A percentile compares a stretch with the other conserved stretches of the same genome.
Evolutionary conservation across 2,888 invertebrate species (phyloP).

Genomic region (Spodoptera littoralis): DNA sequence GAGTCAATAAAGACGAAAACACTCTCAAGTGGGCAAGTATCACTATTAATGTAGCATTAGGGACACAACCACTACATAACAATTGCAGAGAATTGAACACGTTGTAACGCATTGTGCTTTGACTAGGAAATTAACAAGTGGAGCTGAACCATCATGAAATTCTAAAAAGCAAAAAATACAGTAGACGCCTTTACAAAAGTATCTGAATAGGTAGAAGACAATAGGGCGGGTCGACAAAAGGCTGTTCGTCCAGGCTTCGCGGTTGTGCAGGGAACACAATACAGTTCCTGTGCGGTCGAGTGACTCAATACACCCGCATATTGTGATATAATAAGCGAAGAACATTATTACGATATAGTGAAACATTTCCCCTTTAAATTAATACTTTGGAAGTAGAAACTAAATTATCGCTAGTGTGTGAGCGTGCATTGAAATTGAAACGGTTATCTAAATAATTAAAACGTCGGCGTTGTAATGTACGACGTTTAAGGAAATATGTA

Average conservation of each 20-base stretch:
- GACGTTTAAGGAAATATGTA: slow-evolving; percentile 48
- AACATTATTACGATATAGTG: slow-evolving; percentile 53
- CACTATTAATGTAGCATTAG: slow-evolving; percentile 78
- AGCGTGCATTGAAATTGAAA: slow-evolving; percentile 37
- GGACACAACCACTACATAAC: slow-evolving; percentile 63
- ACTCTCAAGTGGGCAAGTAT: slow-evolving; percentile 77
- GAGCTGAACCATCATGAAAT: slow-evolving; percentile 66
- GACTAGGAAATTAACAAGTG: slow-evolving; percentile 62
- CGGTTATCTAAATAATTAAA: slow-evolving; percentile 50
- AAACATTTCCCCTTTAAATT: slow-evolving; percentile 49
- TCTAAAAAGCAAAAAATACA: slow-evolving; percentile 65
- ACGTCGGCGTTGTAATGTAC: slow-evolving; percentile 27
- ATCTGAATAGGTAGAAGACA: slow-evolving; percentile 80
- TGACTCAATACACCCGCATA: slow-evolving; percentile 78
- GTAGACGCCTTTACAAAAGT: slow-evolving; percentile 72
- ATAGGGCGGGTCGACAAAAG: slow-evolving; percentile 80
- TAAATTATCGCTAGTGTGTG: slow-evolving; percentile 22
- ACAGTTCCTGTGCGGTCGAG: slow-evolving; percentile 81
- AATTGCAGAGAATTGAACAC: slow-evolving; percentile 64
- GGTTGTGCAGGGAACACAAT: slow-evolving; percentile 78
- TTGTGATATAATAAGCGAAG: slow-evolving; percentile 61
- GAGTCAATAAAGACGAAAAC: slow-evolving; percentile 83
- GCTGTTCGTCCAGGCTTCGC: slow-evolving; percentile 74
- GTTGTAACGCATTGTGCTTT: slow-evolving; percentile 59
- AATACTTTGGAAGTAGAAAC: slow-evolving; percentile 29